Base-by-base conservation (phyloP, 2,797 vertebrate genomes). In the Etheostoma nigrum region DNA sequence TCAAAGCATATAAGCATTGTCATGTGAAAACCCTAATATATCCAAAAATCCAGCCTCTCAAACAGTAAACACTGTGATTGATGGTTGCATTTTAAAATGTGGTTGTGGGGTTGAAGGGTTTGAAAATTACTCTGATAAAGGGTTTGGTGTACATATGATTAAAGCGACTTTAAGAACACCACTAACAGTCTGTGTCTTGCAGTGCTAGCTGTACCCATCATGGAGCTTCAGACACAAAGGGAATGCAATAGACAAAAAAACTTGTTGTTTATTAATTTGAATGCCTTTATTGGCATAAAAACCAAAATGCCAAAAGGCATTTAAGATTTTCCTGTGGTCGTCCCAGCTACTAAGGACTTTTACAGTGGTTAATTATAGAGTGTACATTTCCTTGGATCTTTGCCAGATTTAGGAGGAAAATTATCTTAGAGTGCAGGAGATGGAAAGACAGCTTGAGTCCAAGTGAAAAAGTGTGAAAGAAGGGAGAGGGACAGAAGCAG, bases 341-440 rank as follows among this genome's bases (percentile, higher is more conserved):
- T 58, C 62, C 68, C 61, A 80, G 82, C 76, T 77, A 79, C 78
- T 81, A 45, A 78, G 64, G 63, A 79, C 59, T 85, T 93, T 90
- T 92, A 87, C 68, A 89, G 75, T 88, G 90, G 90, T 94, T 96
- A 95, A 96, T 95, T 95, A 95, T 86, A 92, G 86, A 76, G 72
- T 81, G 52, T 82, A 79, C 84, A 82, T 94, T 93, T 85, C 83
- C 78, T 90, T 95, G 93, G 91, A 89, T 86, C 76, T 65, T 63
- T 81, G 92, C 91, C 94, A 94, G 86, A 86, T 86, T 81, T 51
- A 79, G 52, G 62, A 71, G 78, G 80, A 52, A 79, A 87, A 85
- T 86, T 86, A 60, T 78, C 5, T 36, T 25, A 15, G 42, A 64
- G 45, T 63, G 54, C 45, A n/a, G 76, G 47, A 71, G 65, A 73